Evolutionary conservation across 2,797 vertebrate genomes (phyloP), one percentile per base, ranked within the genome.

Genomic region (Antennarius maculatus): DNA sequence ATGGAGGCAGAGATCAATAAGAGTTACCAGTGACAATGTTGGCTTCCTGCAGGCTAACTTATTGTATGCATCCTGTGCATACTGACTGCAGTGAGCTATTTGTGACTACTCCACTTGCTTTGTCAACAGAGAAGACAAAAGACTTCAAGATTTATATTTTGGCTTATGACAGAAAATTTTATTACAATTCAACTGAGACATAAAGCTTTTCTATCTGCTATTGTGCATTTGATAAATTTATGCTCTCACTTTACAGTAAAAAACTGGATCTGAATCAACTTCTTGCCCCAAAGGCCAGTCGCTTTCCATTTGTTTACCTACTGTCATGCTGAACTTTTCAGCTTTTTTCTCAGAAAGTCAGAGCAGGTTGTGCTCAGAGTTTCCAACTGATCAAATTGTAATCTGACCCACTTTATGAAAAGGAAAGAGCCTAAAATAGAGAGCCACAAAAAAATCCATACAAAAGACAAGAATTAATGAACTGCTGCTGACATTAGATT

Each of bases 1-100:
- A 88, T 87, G 88, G 87, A 86, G 79, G 71, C 76, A 80, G 71
- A 84, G 74, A 93, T 94, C 92, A 93, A 93, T 93, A 89, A 70
- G 65, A 84, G 84, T 88, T 89, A 91, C 91, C 86, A 82, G 72
- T 86, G 88, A 84, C 87, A 84, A 57, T 79, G 76, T 78, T 79
- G 79, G 85, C 80, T 86, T 89, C 83, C 86, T 82, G 80, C 78
- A 74, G 61, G 76, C 79, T 61, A 69, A 83, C 83, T 78, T 76
- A 76, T 80, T 62, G 82, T 82, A 83, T 71, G 54, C 53, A 55
- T 71, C 79, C 70, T 52, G 31, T 43, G 57, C 18, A 7, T 64
- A 61, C 54, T 1, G 39, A 72, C 69, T 60, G 77, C 64, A 60
- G 62, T 16, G 41, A 60, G 67, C 76, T 85, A 77, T 81, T 81